Evolutionary conservation across 2,113 vertebrate species (phyloP), one percentile per base, ranked within the genome.

Genomic region (Ptychochromis oligacanthus): DNA sequence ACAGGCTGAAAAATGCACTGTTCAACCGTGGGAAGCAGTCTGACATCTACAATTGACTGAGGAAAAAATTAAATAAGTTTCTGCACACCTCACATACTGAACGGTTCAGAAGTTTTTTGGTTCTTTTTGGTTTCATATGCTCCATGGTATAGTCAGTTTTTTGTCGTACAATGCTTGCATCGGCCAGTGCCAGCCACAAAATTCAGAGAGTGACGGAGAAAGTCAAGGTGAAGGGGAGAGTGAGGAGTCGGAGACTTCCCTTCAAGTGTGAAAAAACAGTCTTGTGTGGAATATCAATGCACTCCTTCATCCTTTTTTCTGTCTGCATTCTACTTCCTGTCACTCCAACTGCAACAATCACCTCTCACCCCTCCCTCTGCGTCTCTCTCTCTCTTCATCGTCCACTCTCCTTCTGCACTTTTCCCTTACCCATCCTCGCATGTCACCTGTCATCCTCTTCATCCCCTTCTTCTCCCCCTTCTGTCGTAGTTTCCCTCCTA

Each of bases 401-500:
- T 89, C 89, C 87, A 78, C 75, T 75, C 84, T 86, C 90, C 91
- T 87, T 75, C 88, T 81, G 78, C 88, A 79, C 81, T 56, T 93
- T 89, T 80, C 82, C 72, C 81, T 78, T 62, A 6, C 61, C 84
- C 80, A 57, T 90, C 88, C 91, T 79, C 15, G 40, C 88, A 79
- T 94, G 91, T 92, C 93, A 94, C 92, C 94, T 92, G 93, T 87
- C 95, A 94, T 94, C 89, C 87, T 84, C 84, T 76, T 87, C 91
- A 86, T 91, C 83, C 75, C 81, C 86, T 74, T 80, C 79, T 86
- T 43, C 72, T 79, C 36, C 10, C 79, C 81, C 84, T 84, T 90
- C 85, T 89, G 75, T 83, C 56, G 85, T 89, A 88, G 75, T 86
- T 86, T 86, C 75, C 81, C 64, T 80, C 75, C 90, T 24, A 67